phyloP scores from a whole-genome alignment of 2,113 vertebrate genomes.

The Thalassoma bifasciatum region DNA sequence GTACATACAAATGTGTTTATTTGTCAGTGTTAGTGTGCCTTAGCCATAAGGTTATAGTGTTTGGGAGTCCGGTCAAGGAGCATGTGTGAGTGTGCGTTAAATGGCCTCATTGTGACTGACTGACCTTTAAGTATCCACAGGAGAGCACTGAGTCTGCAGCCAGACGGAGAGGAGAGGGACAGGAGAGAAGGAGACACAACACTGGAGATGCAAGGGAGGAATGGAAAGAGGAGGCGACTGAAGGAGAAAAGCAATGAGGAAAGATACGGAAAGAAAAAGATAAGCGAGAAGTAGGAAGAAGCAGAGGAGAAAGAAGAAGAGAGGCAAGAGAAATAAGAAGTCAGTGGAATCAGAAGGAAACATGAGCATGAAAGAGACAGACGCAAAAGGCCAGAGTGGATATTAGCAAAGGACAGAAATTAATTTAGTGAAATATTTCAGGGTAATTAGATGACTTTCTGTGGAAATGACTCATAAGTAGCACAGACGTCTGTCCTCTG shows the following conservation, averaged over 20 bases:
- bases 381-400: background rate
- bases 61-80: background rate
- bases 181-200: background rate
- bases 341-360: background rate
- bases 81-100: constrained; percentile 25
- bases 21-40: background rate
- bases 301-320: background rate
- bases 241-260: background rate
- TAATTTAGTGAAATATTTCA: background rate
- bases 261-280: background rate
- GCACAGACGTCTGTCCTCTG: background rate
- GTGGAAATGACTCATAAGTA: background rate
- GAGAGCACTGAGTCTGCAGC: constrained; percentile 27
- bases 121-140: constrained; percentile 66
- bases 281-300: background rate
- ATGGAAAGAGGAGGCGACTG: background rate
- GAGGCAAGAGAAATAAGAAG: background rate
- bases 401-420: background rate
- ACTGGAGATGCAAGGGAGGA: background rate
- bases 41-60: background rate
- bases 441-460: background rate
- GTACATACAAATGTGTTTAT: too few species aligned
- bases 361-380: background rate
- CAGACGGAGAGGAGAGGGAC: background rate
- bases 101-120: constrained; percentile 56